These are phyloP conservation scores for Ceraclea dissimilis DNA, from an alignment of 2,888 invertebrate species.

Conservation along the genomic window DNA sequence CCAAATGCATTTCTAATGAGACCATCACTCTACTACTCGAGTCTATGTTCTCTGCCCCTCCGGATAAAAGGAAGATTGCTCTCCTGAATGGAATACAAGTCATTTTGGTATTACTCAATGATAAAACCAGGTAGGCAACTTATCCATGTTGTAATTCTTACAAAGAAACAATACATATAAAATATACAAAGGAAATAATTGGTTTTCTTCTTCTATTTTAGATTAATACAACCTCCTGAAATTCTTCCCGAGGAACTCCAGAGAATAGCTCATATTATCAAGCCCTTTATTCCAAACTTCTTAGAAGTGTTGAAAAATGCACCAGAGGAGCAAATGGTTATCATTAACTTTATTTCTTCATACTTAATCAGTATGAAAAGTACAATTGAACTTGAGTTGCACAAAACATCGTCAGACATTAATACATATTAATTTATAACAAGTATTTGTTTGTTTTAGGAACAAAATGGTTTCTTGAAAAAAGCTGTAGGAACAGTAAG, in stretches of 20 bases:
- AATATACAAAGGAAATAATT: too few relatives aligned
- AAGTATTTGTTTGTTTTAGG: too few relatives aligned
- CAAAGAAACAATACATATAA: too few relatives aligned
- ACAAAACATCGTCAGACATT: too few relatives aligned
- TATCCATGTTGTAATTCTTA: background rate
- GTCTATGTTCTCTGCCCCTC: conserved; percentile 56
- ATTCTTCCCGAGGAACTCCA: conserved; percentile 11
- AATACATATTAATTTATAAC: too few relatives aligned
- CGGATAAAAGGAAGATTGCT: conserved; percentile 58
- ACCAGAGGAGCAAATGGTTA: conserved; percentile 13
- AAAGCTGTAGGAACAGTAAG: conserved; percentile 62
- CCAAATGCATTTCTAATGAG: conserved; percentile 31
- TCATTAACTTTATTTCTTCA: background rate
- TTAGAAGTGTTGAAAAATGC: conserved; percentile 17
- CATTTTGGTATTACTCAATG: conserved; percentile 58
- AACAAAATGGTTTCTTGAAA: background rate
- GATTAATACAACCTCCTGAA: too few relatives aligned
- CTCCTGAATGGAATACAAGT: conserved; percentile 75
- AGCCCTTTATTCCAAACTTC: conserved; percentile 21
- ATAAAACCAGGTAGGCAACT: conserved; percentile 24
- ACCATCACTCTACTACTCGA: conserved; percentile 63
- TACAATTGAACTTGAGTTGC: too few relatives aligned
- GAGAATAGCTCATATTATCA: conserved; percentile 16
- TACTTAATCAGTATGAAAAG: background rate
- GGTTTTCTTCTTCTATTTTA: too few relatives aligned